Conservation (phyloP, 2,888 invertebrate species). For the Eupithecia dodoneata region DNA sequence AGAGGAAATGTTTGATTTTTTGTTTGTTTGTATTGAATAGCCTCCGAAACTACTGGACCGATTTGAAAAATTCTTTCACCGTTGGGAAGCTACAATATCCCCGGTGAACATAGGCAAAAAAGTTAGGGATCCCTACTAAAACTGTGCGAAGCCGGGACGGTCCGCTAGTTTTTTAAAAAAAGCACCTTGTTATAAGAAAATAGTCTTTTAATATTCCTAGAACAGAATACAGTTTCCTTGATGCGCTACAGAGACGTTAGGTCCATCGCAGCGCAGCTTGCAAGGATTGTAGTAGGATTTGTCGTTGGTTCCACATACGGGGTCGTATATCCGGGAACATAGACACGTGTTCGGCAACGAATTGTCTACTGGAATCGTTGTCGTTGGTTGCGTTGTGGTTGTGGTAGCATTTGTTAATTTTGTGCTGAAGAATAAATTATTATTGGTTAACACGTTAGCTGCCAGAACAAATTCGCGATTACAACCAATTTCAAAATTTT, state of each 20-base stretch:
- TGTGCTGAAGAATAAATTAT: not conserved
- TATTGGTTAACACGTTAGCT: not conserved
- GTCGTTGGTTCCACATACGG: conserved; percentile 1
- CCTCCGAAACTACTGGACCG: too few relatives aligned
- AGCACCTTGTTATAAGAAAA: too few relatives aligned
- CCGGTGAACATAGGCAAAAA: too few relatives aligned
- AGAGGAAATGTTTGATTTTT: too few relatives aligned
- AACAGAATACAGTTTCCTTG: conserved; percentile 5
- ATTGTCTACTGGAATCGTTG: not conserved
- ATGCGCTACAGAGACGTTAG: not conserved
- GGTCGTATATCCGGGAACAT: conserved; percentile 4
- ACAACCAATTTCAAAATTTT: too few relatives aligned
- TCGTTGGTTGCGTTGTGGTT: not conserved
- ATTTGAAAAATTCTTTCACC: too few relatives aligned
- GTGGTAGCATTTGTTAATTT: not conserved
- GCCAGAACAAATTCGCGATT: too few relatives aligned
- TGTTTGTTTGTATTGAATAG: too few relatives aligned
- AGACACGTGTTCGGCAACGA: not conserved
- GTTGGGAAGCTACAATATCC: too few relatives aligned
- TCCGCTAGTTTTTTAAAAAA: too few relatives aligned
- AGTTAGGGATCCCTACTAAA: too few relatives aligned
- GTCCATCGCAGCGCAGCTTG: not conserved
- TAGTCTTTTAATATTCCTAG: not conserved
- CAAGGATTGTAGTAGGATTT: not conserved
- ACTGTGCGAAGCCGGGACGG: too few relatives aligned